phyloP scores from a whole-genome alignment of 2,888 invertebrate species.

The Limnephilus lunatus region DNA sequence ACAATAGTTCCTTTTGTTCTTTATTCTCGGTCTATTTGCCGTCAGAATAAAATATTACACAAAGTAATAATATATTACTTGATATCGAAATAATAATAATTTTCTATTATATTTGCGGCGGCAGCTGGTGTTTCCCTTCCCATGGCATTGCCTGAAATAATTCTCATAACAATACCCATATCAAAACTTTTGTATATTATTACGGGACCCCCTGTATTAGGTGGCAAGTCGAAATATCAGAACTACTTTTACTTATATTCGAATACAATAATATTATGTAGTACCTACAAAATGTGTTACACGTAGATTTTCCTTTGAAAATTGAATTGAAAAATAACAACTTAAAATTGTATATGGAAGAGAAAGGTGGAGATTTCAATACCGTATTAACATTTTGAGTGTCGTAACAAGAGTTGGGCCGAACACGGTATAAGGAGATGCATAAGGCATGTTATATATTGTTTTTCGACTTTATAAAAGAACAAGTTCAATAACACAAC shows the following conservation, averaged over 20 bases:
- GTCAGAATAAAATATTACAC: background rate
- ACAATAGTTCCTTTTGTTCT: background rate
- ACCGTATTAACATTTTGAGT: no score
- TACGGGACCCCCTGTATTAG: background rate
- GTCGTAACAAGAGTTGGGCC: no score
- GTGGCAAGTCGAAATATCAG: constrained; percentile 31
- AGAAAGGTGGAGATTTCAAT: no score
- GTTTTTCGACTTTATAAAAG: no score
- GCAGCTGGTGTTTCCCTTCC: constrained; percentile 24
- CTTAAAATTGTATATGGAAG: no score
- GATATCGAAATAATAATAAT: background rate
- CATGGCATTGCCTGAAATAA: background rate
- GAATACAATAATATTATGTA: background rate
- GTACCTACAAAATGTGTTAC: background rate
- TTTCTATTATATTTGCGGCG: constrained; percentile 5
- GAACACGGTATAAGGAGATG: no score
- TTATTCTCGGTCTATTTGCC: background rate
- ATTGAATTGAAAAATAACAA: no score
- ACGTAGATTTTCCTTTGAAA: no score
- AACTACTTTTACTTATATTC: background rate
- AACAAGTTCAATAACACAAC: no score
- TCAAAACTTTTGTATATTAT: constrained; percentile 37
- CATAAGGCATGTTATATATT: no score
- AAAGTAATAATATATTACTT: background rate
- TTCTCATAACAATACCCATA: constrained; percentile 40